These are phyloP conservation scores for Catostomus latipinnis DNA, from an alignment of 2,797 vertebrate genomes.

Conservation along the genomic window DNA sequence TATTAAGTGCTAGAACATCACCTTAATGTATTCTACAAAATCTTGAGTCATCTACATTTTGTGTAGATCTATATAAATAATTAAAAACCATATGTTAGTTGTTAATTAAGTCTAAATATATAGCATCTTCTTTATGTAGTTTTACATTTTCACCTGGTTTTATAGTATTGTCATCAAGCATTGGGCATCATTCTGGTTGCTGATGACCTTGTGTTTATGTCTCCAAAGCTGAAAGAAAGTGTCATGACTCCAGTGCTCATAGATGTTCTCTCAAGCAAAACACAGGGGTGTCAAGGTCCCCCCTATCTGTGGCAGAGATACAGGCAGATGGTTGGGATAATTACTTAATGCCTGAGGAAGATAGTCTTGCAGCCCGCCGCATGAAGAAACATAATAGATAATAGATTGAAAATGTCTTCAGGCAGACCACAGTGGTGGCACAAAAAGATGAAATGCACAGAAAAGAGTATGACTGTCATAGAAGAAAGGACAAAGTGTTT, in stretches of 20 bases:
- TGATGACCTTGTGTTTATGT: constrained; percentile 21
- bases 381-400: constrained; percentile 44
- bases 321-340: constrained; percentile 62
- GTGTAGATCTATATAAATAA: no score
- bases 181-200: neutral
- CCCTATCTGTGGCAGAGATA: constrained; percentile 53
- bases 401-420: constrained; percentile 50
- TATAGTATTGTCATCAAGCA: neutral
- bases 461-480: constrained; percentile 36
- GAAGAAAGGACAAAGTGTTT: constrained; percentile 31
- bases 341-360: constrained; percentile 60
- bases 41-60: no score
- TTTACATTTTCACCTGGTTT: neutral
- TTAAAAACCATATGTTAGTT: no score
- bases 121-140: no score
- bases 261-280: constrained; percentile 45
- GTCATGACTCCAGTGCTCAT: constrained; percentile 3
- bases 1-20: no score
- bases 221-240: constrained; percentile 21
- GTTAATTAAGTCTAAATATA: no score
- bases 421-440: constrained; percentile 46
- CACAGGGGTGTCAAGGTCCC: constrained; percentile 54
- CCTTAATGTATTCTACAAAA: no score
- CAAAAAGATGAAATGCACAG: constrained; percentile 27
- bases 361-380: constrained; percentile 50